Evolutionary conservation across 2,797 vertebrate species (phyloP), one percentile per base, ranked within the genome.

Genomic region (Enteromius afrohamiltoni): DNA sequence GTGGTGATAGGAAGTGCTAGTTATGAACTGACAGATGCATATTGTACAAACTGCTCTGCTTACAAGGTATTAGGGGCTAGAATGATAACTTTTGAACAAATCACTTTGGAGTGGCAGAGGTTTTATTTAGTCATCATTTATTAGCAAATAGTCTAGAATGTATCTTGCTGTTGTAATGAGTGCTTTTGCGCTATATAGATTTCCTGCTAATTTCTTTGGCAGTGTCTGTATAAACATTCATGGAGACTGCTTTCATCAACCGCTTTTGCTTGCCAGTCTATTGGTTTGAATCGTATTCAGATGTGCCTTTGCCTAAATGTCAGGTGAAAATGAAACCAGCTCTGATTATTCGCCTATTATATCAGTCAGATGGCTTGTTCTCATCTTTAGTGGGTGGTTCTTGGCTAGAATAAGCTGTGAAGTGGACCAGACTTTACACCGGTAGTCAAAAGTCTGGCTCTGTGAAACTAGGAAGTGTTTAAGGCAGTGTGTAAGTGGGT

Each of bases 371-470:
- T 16, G 34, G 31, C 42, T 76, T 76, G 51, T 42, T 77, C 71
- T n/a, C n/a, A 29, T 62, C 7, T 40, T 62, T 60, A 19, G 55
- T 77, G 55, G 75, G 75, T 77, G 75, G 75, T 60, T 77, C 37
- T 77, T 77, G 75, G 55, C 74, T 76, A 23, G 11, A 77, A 74
- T 73, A 77, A 77, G 23, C 40, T 77, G 75, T 77, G 37, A 77
- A 77, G 23, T 19, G n/a, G 55, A 62, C 31, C 74, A 77, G 53
- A 60, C 74, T 76, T 58, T 53, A 76, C 55, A 77, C 34, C 19
- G 71, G 71, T 55, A 74, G 71, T 40, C 53, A 62, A 60, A 77
- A 40, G 55, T 77, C 55, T 77, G 55, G 55, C 23, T 60, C 55
- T 62, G 55, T 77, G 37, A 62, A n/a, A 45, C 55, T 60, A 77